Evolutionary conservation across 2,113 vertebrate genomes (phyloP).

Genomic region (Cyrtonyx montezumae): DNA sequence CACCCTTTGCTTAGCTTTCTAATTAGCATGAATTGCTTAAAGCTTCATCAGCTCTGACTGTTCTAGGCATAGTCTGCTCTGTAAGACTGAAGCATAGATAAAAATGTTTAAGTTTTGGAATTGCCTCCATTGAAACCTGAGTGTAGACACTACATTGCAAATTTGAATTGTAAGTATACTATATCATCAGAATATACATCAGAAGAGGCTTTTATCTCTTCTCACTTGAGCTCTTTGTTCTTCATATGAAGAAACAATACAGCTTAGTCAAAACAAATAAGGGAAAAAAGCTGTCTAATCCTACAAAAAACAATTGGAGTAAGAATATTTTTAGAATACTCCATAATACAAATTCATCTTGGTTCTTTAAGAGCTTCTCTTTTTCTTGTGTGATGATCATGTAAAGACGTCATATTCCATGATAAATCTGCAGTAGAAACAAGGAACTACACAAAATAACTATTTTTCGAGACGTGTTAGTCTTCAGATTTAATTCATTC

Average conservation of each 20-base stretch:
- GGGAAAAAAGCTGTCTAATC: not conserved
- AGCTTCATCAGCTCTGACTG: not conserved
- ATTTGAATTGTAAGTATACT: not conserved
- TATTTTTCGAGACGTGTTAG: not conserved
- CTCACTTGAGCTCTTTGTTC: not conserved
- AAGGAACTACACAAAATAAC: not conserved
- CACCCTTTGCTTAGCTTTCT: not conserved
- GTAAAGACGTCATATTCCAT: not conserved
- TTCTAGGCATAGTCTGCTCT: accelerated
- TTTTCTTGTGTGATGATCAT: not conserved
- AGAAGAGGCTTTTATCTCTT: not conserved
- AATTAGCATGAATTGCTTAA: not conserved
- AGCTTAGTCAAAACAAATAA: not conserved
- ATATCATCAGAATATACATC: not conserved
- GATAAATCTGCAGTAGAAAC: not conserved
- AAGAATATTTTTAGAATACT: not conserved
- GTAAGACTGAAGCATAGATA: not conserved
- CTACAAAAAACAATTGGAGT: not conserved
- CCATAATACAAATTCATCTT: not conserved
- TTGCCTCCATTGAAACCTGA: not conserved
- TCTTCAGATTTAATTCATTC: not conserved
- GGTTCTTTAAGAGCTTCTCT: not conserved
- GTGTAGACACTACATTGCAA: not conserved
- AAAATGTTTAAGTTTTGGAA: not conserved
- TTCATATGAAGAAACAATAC: not conserved